Base-by-base conservation (phyloP, 1,140 invertebrate species). In the Lasaia peninsularis region DNA sequence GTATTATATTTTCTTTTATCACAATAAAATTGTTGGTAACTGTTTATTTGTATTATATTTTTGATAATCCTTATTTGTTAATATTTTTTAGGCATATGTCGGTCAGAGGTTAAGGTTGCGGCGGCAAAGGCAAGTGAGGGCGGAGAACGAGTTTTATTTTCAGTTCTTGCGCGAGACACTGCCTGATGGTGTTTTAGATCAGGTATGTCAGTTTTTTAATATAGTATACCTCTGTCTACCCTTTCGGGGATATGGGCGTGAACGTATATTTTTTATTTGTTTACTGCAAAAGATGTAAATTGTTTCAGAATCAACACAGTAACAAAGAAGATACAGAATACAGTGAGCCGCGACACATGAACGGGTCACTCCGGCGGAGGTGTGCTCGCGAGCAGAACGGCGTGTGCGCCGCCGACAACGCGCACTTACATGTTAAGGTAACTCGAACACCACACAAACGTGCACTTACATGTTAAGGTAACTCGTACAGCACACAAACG, bases 91-190 rank as follows among this genome's bases (percentile, higher is more conserved):
- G 71, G 97, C 96, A 85, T 98, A 97, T 83, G 93, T 98, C 63
- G 95, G 96, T 62, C 97, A 96, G 88, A 93, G 95, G 90, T 94
- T 98, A 92, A 92, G 96, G 90, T 92, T 97, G 93, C 92, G 96
- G 67, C 95, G 96, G 83, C 97, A 98, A 90, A 94, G 95, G 83
- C 96, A 97, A 80, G 96, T 98, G 66, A 94, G 96, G 58, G 96
- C 96, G 89, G 96, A 98, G 89, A 99, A 99, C 90, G 95, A 98
- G 85, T 98, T 98, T 91, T 98, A 98, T 88, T 93, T 97, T 90
- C 95, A 98, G 84, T 91, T 99, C 71, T 90, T 98, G 84, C 93
- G 96, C 75, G 94, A 98, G 91, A 97, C 97, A 64, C 89, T 98
- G 82, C 97, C 97, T 55, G 89, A 94, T 89, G 92, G 94, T 89